Base-by-base conservation (phyloP, 2,797 vertebrate genomes). In the Xiphophorus birchmanni region DNA sequence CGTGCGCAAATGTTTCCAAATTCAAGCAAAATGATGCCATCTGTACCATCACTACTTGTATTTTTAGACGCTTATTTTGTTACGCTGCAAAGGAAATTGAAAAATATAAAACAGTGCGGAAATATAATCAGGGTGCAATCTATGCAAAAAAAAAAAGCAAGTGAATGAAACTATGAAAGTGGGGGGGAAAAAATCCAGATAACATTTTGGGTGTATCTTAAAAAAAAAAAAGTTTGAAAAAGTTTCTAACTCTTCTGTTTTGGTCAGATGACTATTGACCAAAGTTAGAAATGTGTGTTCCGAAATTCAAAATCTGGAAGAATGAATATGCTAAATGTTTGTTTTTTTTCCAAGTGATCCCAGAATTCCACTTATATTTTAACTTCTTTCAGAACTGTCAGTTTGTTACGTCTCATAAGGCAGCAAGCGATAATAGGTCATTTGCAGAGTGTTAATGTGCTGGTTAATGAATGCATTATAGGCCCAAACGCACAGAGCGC, bases 371-470 rank as follows among this genome's bases (percentile, higher is more conserved):
- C 18, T 67, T 67, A 40, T 21, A 40, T 67, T 67, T 23, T 52
- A 37, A 54, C 50, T 75, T 52, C 18, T 74, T 15, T 18, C 15
- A 75, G 6, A 45, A 11, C 26, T 75, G 35, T 75, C 74, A 60
- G 26, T 37, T 37, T 37, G 50, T 26, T 47, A 47, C 45, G 50
- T n/a, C 26, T 63, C 71, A 65, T 80, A 87, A 83, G 37, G 75
- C 72, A 75, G 73, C 35, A 72, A 76, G 52, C 40, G 65, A 77
- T 80, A 81, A 86, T 72, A 84, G 79, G 81, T 71, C 75, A 82
- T 78, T 73, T 69, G 63, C 63, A 56, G 47, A 45, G 76, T 73
- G 76, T 84, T 82, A 78, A 87, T 74, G 73, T 69, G 58, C 72
- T 78, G 76, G 72, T 63, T 80, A 74, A 78, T 73, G 73, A 54